Conservation (phyloP, 2,888 invertebrate genomes). For the Meloe dianella region DNA sequence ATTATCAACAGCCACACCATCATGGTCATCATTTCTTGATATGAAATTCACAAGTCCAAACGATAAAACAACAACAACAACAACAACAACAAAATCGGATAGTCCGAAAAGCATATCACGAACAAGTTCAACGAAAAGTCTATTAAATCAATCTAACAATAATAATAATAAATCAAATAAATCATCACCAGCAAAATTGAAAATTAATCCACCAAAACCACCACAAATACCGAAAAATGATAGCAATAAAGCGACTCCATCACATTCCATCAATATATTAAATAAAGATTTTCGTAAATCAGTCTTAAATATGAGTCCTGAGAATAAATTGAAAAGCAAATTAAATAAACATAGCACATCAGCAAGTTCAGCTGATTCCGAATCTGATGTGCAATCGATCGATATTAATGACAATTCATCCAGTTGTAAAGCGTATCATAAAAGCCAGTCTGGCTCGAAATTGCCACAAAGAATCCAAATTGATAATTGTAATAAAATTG, state of each 20-base stretch:
- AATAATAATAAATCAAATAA: conserved; percentile 45
- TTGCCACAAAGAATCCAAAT: conserved; percentile 48
- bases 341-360: conserved; percentile 60
- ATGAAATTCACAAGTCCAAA: conserved; percentile 59
- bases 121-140: conserved; percentile 60
- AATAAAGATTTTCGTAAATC: conserved; percentile 80
- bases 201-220: conserved; percentile 48
- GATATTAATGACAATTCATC: conserved; percentile 54
- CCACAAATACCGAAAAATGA: conserved; percentile 62
- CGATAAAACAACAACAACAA: conserved; percentile 49
- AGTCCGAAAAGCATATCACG: conserved; percentile 55
- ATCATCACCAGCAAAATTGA: conserved; percentile 42
- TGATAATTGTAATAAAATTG: conserved; percentile 29
- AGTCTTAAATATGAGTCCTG: conserved; percentile 70
- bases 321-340: conserved; percentile 53
- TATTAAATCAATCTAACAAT: conserved; percentile 52
- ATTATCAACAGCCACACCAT: conserved; percentile 61
- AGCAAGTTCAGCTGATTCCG: conserved; percentile 60
- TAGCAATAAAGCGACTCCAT: conserved; percentile 44
- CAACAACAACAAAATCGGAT: conserved; percentile 55
- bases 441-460: conserved; percentile 44
- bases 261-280: conserved; percentile 60
- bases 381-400: conserved; percentile 58
- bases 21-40: conserved; percentile 70
- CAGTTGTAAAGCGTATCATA: conserved; percentile 51